Conservation (phyloP, 2,797 vertebrate species). For the Bradypodion pumilum region DNA sequence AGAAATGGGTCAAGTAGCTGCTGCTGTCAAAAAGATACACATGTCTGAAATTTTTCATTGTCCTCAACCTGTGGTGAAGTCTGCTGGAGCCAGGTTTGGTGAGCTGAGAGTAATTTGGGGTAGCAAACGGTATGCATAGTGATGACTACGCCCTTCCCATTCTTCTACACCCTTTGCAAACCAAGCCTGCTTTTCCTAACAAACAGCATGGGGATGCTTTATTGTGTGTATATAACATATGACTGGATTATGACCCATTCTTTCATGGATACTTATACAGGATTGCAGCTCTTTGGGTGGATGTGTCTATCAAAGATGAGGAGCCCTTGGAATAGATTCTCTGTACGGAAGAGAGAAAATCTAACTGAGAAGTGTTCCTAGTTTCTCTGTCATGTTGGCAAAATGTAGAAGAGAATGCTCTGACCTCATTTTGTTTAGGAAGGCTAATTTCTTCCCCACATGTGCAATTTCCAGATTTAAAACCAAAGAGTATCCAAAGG, state of each 20-base stretch:
- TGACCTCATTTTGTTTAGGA: background rate
- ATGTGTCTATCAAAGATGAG: background rate
- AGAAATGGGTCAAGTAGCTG: too few species aligned
- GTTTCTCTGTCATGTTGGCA: background rate
- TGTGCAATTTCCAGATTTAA: conserved; percentile 2
- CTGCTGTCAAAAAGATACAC: too few species aligned
- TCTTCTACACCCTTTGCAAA: too few species aligned
- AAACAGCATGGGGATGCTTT: background rate
- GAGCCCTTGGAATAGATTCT: background rate
- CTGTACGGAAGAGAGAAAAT: background rate
- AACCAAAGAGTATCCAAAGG: conserved; percentile 7
- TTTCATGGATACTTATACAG: background rate
- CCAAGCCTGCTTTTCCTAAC: background rate
- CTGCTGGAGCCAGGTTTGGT: too few species aligned
- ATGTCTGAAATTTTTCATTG: too few species aligned
- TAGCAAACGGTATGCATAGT: too few species aligned
- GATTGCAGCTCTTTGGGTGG: background rate
- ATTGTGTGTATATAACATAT: background rate
- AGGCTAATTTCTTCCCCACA: background rate
- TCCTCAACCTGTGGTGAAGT: too few species aligned
- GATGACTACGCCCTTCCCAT: too few species aligned
- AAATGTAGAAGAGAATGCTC: background rate
- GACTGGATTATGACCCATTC: background rate
- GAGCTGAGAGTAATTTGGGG: too few species aligned
- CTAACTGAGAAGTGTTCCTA: background rate